phyloP scores from a whole-genome alignment of 1,140 invertebrate species.

The Drosophila seguyi region DNA sequence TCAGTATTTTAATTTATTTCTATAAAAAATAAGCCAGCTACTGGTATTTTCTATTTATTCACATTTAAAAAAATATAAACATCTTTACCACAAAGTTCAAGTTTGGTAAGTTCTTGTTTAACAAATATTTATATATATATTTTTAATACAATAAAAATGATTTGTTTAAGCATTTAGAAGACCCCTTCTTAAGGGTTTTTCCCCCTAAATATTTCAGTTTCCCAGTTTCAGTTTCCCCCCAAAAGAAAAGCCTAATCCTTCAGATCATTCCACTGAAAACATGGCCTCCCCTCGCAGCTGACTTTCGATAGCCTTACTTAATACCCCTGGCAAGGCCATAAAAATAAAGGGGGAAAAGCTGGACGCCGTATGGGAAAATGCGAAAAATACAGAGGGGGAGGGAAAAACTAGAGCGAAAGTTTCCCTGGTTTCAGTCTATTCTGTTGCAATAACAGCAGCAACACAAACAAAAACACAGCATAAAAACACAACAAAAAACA shows the following conservation, averaged over 20 bases:
- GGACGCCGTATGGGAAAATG: not conserved
- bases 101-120: too few species aligned
- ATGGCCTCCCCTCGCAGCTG: not conserved
- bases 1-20: too few species aligned
- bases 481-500: slow-evolving; percentile 2
- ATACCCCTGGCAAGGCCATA: not conserved
- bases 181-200: not conserved
- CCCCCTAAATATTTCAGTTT: not conserved
- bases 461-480: slow-evolving; percentile 13
- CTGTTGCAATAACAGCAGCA: slow-evolving; percentile 26
- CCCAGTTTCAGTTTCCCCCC: not conserved
- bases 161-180: not conserved
- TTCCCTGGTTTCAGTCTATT: slow-evolving; percentile 30
- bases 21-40: too few species aligned
- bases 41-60: too few species aligned
- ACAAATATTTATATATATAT: not conserved
- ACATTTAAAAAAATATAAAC: too few species aligned
- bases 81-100: too few species aligned
- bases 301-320: not conserved
- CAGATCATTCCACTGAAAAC: not conserved
- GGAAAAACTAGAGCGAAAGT: slow-evolving; percentile 30
- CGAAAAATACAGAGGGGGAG: not conserved
- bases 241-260: not conserved
- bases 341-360: not conserved
- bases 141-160: not conserved